Conservation (phyloP, 2,888 invertebrate species). For the Stenurella melanura region DNA sequence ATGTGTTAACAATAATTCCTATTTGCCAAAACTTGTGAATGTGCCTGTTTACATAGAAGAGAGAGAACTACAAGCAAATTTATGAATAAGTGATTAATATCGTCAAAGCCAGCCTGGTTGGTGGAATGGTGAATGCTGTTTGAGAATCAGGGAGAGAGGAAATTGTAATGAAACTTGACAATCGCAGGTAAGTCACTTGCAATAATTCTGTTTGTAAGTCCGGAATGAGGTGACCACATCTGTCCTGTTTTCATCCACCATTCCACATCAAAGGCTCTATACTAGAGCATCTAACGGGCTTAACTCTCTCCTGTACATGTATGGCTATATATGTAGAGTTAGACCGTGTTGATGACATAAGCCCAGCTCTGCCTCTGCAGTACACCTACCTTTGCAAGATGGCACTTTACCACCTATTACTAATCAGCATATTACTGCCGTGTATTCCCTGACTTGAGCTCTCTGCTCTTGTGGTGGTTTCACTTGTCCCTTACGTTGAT, state of each 20-base stretch:
- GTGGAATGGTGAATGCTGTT: constrained; percentile 44
- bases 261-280: constrained; percentile 65
- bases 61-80: constrained; percentile 34
- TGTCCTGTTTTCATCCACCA: constrained; percentile 68
- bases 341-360: constrained; percentile 48
- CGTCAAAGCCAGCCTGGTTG: constrained; percentile 52
- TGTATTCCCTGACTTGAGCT: not conserved
- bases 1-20: not conserved
- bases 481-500: not conserved
- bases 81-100: constrained; percentile 54
- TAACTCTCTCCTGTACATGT: constrained; percentile 52
- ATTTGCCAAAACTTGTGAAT: not conserved
- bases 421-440: constrained; percentile 5
- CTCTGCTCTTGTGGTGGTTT: not conserved
- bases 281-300: constrained; percentile 51
- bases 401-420: constrained; percentile 38
- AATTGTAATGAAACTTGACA: constrained; percentile 68
- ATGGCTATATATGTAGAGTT: constrained; percentile 41
- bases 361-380: constrained; percentile 32
- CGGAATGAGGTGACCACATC: constrained; percentile 66
- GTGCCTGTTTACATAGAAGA: not conserved
- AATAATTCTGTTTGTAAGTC: constrained; percentile 72
- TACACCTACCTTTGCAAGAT: constrained; percentile 28
- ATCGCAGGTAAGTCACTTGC: constrained; percentile 69
- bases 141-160: constrained; percentile 51